These are phyloP conservation scores for Pandemis heparana DNA, from an alignment of 2,888 invertebrate species.

Conservation along the genomic window DNA sequence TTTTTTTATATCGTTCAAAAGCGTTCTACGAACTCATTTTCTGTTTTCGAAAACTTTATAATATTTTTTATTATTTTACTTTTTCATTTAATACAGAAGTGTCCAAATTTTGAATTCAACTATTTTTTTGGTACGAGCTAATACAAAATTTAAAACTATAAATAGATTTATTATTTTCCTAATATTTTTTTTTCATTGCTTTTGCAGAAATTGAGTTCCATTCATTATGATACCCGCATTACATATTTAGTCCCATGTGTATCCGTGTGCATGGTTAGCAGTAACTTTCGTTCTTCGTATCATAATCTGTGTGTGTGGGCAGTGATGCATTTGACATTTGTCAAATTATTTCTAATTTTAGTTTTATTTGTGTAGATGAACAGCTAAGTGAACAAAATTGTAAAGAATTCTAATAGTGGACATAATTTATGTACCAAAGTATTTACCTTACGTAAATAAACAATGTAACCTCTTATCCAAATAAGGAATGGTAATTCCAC, in stretches of 20 bases:
- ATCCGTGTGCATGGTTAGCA: conserved; percentile 36
- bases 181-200: neutral
- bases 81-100: neutral
- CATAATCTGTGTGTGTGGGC: conserved; percentile 21
- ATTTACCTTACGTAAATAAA: neutral
- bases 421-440: neutral
- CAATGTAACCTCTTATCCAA: conserved; percentile 8
- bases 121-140: neutral
- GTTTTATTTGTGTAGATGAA: neutral
- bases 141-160: neutral
- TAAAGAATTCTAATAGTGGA: neutral
- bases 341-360: neutral
- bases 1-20: conserved; percentile 25
- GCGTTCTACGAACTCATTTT: conserved; percentile 55
- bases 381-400: neutral
- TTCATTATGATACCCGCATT: conserved; percentile 35
- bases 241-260: conserved; percentile 42
- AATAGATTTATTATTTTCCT: neutral
- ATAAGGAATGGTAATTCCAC: neutral
- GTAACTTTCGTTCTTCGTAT: conserved; percentile 27
- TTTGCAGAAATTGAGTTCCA: conserved; percentile 59
- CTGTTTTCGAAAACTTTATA: conserved; percentile 42
- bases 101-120: neutral
- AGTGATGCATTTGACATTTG: conserved; percentile 29
- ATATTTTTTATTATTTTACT: neutral